Conservation (phyloP, 1,140 invertebrate genomes). For the Drosophila albomicans region DNA sequence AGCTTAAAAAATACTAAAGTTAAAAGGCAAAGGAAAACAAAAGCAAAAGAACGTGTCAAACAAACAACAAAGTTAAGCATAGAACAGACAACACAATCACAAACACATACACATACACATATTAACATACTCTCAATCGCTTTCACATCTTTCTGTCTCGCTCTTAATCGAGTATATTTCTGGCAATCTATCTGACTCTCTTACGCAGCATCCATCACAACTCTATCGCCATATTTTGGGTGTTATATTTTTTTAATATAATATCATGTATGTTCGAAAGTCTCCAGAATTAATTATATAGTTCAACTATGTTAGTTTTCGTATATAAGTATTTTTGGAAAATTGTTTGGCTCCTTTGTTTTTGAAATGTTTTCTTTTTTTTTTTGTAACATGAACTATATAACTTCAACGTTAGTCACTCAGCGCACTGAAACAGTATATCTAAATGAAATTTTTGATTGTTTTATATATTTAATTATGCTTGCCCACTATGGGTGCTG, state of each 20-base stretch:
- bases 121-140: no score
- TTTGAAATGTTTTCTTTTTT: neutral
- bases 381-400: neutral
- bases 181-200: neutral
- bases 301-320: no score
- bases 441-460: neutral
- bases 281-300: no score
- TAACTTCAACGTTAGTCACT: no score
- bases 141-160: neutral
- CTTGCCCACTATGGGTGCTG: neutral
- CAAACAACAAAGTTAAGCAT: neutral
- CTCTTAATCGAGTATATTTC: neutral
- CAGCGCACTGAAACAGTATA: neutral
- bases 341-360: neutral
- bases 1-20: neutral
- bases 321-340: no score
- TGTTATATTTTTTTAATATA: no score
- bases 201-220: neutral
- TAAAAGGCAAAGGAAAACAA: neutral
- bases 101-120: neutral
- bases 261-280: no score
- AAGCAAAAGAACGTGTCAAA: neutral
- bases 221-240: no score
- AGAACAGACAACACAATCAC: neutral
- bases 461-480: neutral